Conservation (phyloP, 2,888 invertebrate genomes). For the Drosophila multiciliata region DNA sequence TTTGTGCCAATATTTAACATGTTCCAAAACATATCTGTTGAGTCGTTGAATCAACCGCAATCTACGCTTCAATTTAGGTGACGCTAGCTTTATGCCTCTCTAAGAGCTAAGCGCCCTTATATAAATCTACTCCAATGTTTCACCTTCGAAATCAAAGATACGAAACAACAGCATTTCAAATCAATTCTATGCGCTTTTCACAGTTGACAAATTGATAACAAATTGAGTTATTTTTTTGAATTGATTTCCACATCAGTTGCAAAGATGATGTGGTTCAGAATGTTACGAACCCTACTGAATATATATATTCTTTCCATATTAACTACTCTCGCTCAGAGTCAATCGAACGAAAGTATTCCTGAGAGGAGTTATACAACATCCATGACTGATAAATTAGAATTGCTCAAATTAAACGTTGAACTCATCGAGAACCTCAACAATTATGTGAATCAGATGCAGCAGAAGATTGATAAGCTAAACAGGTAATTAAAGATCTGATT, state of each 20-base stretch:
- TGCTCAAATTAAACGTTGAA: constrained; percentile 27
- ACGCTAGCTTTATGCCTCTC: no score
- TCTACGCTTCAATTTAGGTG: no score
- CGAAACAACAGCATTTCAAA: not conserved
- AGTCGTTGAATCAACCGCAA: no score
- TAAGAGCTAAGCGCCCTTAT: not conserved
- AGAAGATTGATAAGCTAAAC: constrained; percentile 16
- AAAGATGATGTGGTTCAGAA: constrained; percentile 2
- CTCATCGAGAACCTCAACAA: constrained; percentile 25
- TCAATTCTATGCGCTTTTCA: no score
- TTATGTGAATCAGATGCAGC: constrained; percentile 34
- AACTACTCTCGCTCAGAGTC: not conserved
- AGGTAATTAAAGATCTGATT: constrained; percentile 8
- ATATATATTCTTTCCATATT: not conserved
- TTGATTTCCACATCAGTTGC: not conserved
- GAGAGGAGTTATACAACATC: not conserved
- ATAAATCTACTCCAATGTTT: not conserved
- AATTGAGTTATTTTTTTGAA: not conserved
- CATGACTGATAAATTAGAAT: constrained; percentile 4
- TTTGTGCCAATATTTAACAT: no score
- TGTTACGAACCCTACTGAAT: not conserved
- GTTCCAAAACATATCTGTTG: no score
- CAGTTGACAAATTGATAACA: no score
- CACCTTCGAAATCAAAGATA: not conserved
- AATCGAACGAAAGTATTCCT: not conserved